Evolutionary conservation across 2,113 vertebrate genomes (phyloP), one percentile per base, ranked within the genome.

Genomic region (Oreochromis spilurus): DNA sequence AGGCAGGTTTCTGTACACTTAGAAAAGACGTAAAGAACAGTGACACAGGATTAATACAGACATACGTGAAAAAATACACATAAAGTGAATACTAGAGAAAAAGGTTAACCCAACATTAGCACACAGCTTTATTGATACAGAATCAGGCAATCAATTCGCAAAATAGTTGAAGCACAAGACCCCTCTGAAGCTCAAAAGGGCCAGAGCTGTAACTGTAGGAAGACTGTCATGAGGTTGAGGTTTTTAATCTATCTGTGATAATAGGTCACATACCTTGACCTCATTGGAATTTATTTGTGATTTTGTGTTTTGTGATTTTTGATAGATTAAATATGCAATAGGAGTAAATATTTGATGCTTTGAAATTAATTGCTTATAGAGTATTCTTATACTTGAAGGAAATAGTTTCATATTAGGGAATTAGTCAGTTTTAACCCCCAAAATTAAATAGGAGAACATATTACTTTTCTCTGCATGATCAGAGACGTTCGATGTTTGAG

Each of bases 121-220:
- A n/a, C n/a, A n/a, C n/a, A n/a, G n/a, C n/a, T n/a, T n/a, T n/a
- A n/a, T n/a, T n/a, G n/a, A n/a, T n/a, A n/a, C n/a, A n/a, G n/a
- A n/a, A n/a, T n/a, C n/a, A n/a, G n/a, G n/a, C n/a, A n/a, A n/a
- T n/a, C n/a, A n/a, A n/a, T n/a, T n/a, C n/a, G n/a, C n/a, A n/a
- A n/a, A n/a, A n/a, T 4, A 11, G 11, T 36, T 16, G 12, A 21
- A 21, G 11, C 4, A 12, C 19, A 48, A 55, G 19, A 24, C 34
- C 0, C 2, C 0, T 16, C n/a, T 54, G 36, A 54, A 79, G n/a
- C 17, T 21, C 29, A 36, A 54, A 79, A 24, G 19, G 67, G 38
- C 45, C 67, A 17, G 67, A 9, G 13, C 14, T 29, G 21, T 12
- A 48, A 54, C 75, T 24, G 50, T 9, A 14, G 13, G 17, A 62